phyloP scores from a whole-genome alignment of 2,888 invertebrate species.

The Drosophila anomalipes region DNA sequence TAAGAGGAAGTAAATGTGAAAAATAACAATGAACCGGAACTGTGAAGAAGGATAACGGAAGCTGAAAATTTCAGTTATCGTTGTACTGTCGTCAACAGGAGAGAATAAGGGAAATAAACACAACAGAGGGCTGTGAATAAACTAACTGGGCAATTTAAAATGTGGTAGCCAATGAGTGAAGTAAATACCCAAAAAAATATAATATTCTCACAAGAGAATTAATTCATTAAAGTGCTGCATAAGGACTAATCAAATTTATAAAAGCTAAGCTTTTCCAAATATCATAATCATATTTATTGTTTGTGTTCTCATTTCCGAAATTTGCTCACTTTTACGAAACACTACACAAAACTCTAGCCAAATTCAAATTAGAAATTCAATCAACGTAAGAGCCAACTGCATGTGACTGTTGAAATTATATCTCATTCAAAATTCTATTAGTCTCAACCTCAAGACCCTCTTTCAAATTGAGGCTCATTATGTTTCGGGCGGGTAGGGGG shows the following conservation, averaged over 20 bases:
- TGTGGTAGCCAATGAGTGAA: background rate
- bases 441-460: conserved; percentile 3
- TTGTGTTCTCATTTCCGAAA: background rate
- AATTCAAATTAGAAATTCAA: conserved; percentile 27
- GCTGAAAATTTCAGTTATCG: background rate
- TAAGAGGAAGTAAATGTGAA: background rate
- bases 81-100: background rate
- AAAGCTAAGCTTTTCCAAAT: background rate
- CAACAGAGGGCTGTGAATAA: too few species aligned
- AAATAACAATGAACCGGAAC: background rate
- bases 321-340: background rate
- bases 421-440: conserved; percentile 63
- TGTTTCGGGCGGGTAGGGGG: conserved; percentile 1
- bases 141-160: background rate
- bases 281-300: background rate
- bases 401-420: conserved; percentile 24
- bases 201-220: background rate
- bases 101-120: too few species aligned
- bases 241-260: background rate
- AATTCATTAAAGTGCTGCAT: background rate
- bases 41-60: background rate
- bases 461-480: conserved; percentile 32
- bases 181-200: background rate
- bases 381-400: conserved; percentile 23
- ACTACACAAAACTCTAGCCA: background rate